Evolutionary conservation across 1,140 invertebrate species (phyloP).

Genomic region (Saxidomus purpurata): DNA sequence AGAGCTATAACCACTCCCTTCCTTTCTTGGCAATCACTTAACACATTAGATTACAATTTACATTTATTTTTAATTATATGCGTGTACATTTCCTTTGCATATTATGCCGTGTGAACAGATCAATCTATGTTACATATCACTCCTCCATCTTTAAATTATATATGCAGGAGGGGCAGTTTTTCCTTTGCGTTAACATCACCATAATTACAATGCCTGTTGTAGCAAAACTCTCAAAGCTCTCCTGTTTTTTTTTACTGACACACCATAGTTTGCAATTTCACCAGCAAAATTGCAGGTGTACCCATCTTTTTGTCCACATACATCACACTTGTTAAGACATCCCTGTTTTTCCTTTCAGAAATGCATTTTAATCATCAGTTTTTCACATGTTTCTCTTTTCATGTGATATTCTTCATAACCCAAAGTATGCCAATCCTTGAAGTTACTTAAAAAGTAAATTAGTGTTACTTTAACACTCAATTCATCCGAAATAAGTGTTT

Average conservation of each 20-base stretch:
- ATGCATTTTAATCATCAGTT: background rate
- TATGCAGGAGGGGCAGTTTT: too few relatives aligned
- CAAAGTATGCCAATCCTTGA: background rate
- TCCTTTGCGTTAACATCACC: too few relatives aligned
- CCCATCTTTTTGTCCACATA: too few relatives aligned
- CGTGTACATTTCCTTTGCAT: background rate
- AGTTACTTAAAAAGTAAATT: background rate
- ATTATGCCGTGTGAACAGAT: background rate
- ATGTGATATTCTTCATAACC: background rate
- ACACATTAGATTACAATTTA: background rate
- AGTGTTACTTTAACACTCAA: background rate
- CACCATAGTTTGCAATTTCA: background rate
- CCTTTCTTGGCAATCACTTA: background rate
- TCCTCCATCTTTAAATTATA: too few relatives aligned
- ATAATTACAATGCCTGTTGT: too few relatives aligned
- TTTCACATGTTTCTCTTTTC: background rate
- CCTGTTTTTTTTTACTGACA: too few relatives aligned
- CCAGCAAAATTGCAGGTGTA: slow-evolving; percentile 34
- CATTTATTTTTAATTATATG: background rate
- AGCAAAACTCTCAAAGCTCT: too few relatives aligned
- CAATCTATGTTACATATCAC: background rate
- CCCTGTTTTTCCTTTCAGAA: background rate
- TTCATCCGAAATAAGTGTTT: too few relatives aligned
- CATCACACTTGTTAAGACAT: background rate
- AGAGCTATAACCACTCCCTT: background rate